Percentiles rank a stretch among this genome's conserved stretches.
These are phyloP conservation scores for Orchestia grillus DNA, from an alignment of 1,140 invertebrate species.

Conservation along the genomic window DNA sequence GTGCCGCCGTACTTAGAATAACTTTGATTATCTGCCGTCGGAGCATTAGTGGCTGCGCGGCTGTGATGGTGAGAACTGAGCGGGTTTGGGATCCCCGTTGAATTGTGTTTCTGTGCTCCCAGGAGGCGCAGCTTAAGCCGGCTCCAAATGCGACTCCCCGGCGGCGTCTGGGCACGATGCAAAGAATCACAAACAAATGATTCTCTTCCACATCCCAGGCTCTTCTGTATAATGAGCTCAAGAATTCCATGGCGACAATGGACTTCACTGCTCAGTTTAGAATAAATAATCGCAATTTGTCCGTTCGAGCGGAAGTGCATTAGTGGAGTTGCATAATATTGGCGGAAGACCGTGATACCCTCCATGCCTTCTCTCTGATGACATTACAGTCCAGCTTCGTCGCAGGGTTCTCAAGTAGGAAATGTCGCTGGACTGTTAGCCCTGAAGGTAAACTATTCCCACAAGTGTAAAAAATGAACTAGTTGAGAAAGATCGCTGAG, in stretches of 20 bases:
- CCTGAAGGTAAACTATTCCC: too few relatives aligned
- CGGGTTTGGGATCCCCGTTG: background rate
- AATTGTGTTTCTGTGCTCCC: conserved; percentile 1
- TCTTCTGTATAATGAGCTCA: conserved; percentile 25
- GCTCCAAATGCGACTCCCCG: conserved; percentile 23
- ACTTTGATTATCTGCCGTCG: background rate
- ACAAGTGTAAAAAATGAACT: too few relatives aligned
- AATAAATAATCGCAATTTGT: background rate
- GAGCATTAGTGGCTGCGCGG: background rate
- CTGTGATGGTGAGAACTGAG: background rate
- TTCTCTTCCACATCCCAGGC: conserved; percentile 31
- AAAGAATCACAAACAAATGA: conserved; percentile 47
- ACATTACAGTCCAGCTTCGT: background rate
- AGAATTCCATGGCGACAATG: background rate
- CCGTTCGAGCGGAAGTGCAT: background rate
- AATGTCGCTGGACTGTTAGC: background rate
- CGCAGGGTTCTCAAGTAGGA: background rate
- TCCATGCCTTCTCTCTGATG: background rate
- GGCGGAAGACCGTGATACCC: background rate
- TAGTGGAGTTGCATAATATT: background rate
- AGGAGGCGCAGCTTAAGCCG: background rate
- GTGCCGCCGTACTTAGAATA: background rate
- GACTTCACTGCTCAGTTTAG: conserved; percentile 27
- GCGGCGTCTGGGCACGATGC: background rate
- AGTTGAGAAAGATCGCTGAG: too few relatives aligned